Conservation (phyloP, 2,888 invertebrate genomes). For the Rhamnusium bicolor region DNA sequence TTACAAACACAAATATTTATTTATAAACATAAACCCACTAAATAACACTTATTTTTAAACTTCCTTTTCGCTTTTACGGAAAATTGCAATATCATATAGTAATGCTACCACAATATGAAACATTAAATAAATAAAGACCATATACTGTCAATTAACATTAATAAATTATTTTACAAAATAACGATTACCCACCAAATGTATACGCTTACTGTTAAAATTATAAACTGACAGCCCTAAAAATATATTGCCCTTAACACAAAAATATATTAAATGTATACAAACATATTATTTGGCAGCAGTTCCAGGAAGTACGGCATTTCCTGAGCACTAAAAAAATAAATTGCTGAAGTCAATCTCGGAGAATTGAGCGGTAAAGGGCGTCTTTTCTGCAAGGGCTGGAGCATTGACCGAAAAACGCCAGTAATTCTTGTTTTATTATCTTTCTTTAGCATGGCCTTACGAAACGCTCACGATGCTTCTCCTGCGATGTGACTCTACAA, state of each 20-base stretch:
- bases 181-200: too few relatives aligned
- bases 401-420: slow-evolving; percentile 26
- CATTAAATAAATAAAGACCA: too few relatives aligned
- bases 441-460: background rate
- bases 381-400: slow-evolving; percentile 4
- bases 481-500: slow-evolving; percentile 3
- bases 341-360: background rate
- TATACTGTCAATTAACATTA: too few relatives aligned
- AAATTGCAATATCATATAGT: too few relatives aligned
- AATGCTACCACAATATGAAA: too few relatives aligned
- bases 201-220: too few relatives aligned
- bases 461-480: slow-evolving; percentile 3
- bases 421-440: slow-evolving; percentile 20
- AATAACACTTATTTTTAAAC: too few relatives aligned
- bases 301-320: slow-evolving; percentile 17
- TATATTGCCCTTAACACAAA: background rate
- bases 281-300: background rate
- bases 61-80: too few relatives aligned
- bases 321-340: background rate
- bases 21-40: too few relatives aligned
- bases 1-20: too few relatives aligned
- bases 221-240: background rate
- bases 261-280: background rate
- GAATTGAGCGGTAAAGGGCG: slow-evolving; percentile 14
- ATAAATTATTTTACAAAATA: too few relatives aligned